Conservation (phyloP, 2,888 invertebrate species). For the Philonicus albiceps region DNA sequence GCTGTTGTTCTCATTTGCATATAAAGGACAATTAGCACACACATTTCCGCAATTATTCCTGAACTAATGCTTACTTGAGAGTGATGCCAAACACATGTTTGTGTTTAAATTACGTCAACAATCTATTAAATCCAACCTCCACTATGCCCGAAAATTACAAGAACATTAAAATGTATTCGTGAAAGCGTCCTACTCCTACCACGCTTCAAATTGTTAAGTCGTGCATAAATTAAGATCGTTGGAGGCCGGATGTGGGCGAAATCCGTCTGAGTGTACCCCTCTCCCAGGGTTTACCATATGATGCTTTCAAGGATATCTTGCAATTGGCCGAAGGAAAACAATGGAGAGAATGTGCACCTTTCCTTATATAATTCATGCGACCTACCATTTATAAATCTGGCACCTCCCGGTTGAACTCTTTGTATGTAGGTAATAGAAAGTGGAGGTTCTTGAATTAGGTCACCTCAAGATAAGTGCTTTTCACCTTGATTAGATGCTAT, state of each 20-base stretch:
- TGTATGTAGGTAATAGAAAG: not conserved
- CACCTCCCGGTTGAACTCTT: not conserved
- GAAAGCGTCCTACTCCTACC: not conserved
- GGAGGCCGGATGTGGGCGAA: not conserved
- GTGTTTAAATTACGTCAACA: constrained; percentile 21
- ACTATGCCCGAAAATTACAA: constrained; percentile 1
- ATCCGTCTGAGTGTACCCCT: not conserved
- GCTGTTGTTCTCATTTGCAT: not conserved
- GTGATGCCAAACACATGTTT: constrained; percentile 13
- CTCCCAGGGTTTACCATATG: not conserved
- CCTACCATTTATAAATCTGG: not conserved
- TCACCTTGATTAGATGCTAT: not conserved
- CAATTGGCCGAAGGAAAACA: not conserved
- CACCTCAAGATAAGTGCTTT: not conserved
- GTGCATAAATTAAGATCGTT: constrained; percentile 6
- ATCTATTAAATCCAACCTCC: not conserved
- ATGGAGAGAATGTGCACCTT: not conserved
- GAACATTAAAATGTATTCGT: constrained; percentile 24
- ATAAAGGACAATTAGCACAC: constrained; percentile 8
- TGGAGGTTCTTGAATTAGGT: not conserved
- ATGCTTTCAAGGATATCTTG: not conserved
- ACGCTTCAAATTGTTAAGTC: not conserved
- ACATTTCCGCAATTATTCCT: constrained; percentile 3
- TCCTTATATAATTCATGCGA: constrained; percentile 1
- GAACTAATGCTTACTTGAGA: constrained; percentile 18